phyloP scores from a whole-genome alignment of 2,888 invertebrate genomes.

The Bibio marci region DNA sequence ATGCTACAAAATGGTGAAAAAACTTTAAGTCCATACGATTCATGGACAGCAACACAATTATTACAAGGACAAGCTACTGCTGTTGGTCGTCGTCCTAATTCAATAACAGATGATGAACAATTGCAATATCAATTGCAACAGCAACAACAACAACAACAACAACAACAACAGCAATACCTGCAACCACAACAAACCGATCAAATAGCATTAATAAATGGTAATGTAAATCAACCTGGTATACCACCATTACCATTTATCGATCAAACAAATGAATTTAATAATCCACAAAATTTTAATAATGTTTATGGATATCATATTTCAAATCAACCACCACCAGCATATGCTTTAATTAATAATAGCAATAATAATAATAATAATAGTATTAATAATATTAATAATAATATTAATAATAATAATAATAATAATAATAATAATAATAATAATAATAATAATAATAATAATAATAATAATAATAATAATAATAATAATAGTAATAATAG shows the following conservation, averaged over 20 bases:
- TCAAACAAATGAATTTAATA: neutral
- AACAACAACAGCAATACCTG: conserved; percentile 9
- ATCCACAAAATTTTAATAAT: conserved; percentile 1
- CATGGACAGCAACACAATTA: conserved; percentile 41
- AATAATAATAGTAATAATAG: neutral
- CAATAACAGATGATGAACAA: conserved; percentile 18
- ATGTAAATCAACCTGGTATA: conserved; percentile 29
- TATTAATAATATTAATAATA: neutral
- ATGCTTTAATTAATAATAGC: conserved; percentile 24
- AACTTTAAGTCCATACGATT: conserved; percentile 35
- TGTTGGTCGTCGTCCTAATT: conserved; percentile 33
- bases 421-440: conserved; percentile 7
- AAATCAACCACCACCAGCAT: conserved; percentile 18
- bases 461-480: neutral
- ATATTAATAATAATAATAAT: neutral
- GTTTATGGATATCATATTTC: conserved; percentile 6
- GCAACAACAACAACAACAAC: conserved; percentile 9
- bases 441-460: conserved; percentile 7
- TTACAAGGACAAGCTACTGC: conserved; percentile 31
- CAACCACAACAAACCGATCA: conserved; percentile 10
- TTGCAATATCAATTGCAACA: conserved; percentile 2
- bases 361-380: neutral
- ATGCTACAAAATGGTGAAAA: conserved; percentile 28
- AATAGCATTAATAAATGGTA: conserved; percentile 1
- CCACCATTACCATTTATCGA: conserved; percentile 28